Evolutionary conservation across 2,888 invertebrate species (phyloP).

Genomic region (Agrenia bidenticulata): DNA sequence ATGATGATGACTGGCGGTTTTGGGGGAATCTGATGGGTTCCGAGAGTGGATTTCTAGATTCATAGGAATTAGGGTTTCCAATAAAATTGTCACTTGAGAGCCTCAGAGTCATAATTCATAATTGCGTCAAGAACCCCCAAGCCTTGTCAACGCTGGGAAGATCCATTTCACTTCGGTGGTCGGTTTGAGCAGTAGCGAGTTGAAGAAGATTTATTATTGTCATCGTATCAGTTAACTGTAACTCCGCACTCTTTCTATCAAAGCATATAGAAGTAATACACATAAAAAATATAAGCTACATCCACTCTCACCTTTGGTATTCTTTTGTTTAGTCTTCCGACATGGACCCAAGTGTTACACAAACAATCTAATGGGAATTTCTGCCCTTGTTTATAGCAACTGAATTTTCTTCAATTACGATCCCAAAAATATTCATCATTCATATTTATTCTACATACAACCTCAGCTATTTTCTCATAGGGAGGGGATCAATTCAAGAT

Average conservation of each 20-base stretch:
- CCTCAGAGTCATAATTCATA: slow-evolving; percentile 52
- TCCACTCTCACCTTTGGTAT: background rate
- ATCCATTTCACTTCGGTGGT: slow-evolving; percentile 46
- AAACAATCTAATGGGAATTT: too few species aligned
- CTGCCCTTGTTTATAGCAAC: too few species aligned
- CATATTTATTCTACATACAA: too few species aligned
- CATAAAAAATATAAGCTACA: too few species aligned
- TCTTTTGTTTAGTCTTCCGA: background rate
- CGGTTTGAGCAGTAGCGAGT: slow-evolving; percentile 40
- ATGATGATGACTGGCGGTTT: slow-evolving; percentile 19
- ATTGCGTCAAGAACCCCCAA: slow-evolving; percentile 41
- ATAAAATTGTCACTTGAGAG: slow-evolving; percentile 53
- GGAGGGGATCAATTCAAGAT: too few species aligned
- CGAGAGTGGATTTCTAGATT: slow-evolving; percentile 52
- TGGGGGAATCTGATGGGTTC: slow-evolving; percentile 4
- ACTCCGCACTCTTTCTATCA: too few species aligned
- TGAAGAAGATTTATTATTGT: slow-evolving; percentile 5
- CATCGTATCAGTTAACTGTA: background rate
- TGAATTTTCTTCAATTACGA: too few species aligned
- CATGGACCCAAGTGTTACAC: background rate
- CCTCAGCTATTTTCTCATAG: too few species aligned
- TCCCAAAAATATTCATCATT: too few species aligned
- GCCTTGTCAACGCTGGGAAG: slow-evolving; percentile 5
- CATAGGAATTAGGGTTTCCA: slow-evolving; percentile 50
- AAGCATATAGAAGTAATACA: too few species aligned